These are phyloP conservation scores for Ectropis crepuscularia DNA, from an alignment of 2,888 invertebrate species.

Conservation along the genomic window DNA sequence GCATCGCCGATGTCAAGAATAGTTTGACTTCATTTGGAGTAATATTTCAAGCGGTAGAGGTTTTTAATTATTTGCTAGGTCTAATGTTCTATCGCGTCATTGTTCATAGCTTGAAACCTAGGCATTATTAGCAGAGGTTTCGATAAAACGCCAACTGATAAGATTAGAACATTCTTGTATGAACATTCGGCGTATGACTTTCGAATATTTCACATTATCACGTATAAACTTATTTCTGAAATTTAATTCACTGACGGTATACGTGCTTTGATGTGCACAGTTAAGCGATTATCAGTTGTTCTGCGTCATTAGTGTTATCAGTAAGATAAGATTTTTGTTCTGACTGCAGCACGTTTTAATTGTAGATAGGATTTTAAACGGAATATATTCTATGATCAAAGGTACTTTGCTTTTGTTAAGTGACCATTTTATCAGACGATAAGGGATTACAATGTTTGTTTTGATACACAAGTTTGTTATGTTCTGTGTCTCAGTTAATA, in stretches of 20 bases:
- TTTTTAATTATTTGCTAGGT: too few relatives aligned
- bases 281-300: conserved; percentile 54
- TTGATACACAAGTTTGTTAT: neutral
- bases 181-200: conserved; percentile 25
- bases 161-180: conserved; percentile 34
- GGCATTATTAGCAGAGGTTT: conserved; percentile 12
- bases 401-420: conserved; percentile 12
- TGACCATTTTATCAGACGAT: conserved; percentile 10
- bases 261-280: conserved; percentile 55
- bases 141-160: conserved; percentile 17
- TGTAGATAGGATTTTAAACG: conserved; percentile 14
- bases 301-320: conserved; percentile 69
- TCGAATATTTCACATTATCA: conserved; percentile 28
- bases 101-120: conserved; percentile 1
- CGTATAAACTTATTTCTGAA: conserved; percentile 29
- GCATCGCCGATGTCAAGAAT: too few relatives aligned
- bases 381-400: conserved; percentile 28
- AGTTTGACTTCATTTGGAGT: too few relatives aligned
- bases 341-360: conserved; percentile 64
- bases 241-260: conserved; percentile 27
- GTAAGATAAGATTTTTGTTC: conserved; percentile 68
- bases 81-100: too few relatives aligned
- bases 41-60: too few relatives aligned
- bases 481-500: too few relatives aligned
- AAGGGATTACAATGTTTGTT: conserved; percentile 5